Base-by-base conservation (phyloP, 1,140 invertebrate species). In the Acromyrmex echinatior region DNA sequence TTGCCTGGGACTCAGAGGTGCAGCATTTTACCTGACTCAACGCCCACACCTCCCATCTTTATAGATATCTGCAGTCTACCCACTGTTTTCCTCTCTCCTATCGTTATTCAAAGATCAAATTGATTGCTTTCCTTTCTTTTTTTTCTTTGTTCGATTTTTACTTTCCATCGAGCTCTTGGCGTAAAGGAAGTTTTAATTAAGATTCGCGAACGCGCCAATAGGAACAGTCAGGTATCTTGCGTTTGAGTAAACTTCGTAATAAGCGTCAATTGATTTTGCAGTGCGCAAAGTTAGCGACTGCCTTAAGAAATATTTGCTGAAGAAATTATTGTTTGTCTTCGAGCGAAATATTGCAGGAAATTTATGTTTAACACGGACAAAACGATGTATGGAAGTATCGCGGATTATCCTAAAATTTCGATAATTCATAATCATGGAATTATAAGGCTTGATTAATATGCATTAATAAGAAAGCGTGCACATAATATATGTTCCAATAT, bases 21-120 rank as follows among this genome's bases (percentile, higher is more conserved):
- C 91, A 93, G 86, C 88, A 89, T 93, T 93, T 92, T 93, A 93
- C 93, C 92, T 93, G 93, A 84, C 90, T 91, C 90, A 89, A 93
- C 92, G 92, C 92, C 92, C 91, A 93, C 93, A 93, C 92, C 92
- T 93, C 92, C 90, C 92, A 93, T 88, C 31, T 88, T 70, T 65
- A 0, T 66, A 86, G 71, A 63, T 81, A 71, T 31, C 80, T 31
- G 21, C 51, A 25, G 12, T 31, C 35, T 74, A 71, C 35, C 71
- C 51, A 70, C 78, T 60, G 66, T 58, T 51, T 60, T 12, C 12
- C 4, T 65, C 86, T 49, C 60, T 49, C 39, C 16, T n/a, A 49
- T 2, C 49, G 4, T 49, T n/a, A 49, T 63, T 58, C 25, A 49
- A 76, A 77, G n/a, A 51, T 21, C 21, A 31, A 49, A 28, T 39